These are phyloP conservation scores for Gorsachius magnificus DNA, from an alignment of 2,797 vertebrate genomes.

Conservation along the genomic window DNA sequence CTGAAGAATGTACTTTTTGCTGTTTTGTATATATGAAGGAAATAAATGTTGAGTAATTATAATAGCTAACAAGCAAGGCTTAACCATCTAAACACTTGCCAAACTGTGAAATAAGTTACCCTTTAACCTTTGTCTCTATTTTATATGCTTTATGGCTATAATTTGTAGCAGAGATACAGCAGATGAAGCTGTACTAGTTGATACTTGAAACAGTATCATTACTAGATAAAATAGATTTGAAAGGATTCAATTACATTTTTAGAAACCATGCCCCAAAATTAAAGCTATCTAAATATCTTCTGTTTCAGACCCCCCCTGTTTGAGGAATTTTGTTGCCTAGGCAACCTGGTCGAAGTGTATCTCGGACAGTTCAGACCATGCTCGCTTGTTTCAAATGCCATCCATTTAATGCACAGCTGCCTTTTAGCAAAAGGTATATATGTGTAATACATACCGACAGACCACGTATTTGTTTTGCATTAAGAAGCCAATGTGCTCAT, in stretches of 20 bases:
- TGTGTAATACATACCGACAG: neutral
- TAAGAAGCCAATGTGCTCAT: neutral
- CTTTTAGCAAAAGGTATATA: neutral
- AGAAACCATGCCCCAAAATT: neutral
- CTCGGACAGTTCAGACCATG: neutral
- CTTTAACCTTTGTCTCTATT: slow-evolving; percentile 1
- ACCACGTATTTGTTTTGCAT: neutral
- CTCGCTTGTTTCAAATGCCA: neutral
- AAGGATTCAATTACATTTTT: slow-evolving; percentile 22
- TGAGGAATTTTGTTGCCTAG: slow-evolving; percentile 40
- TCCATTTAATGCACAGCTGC: neutral
- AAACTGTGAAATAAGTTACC: neutral
- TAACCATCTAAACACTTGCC: neutral
- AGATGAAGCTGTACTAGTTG: neutral
- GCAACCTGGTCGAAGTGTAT: neutral
- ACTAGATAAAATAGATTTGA: neutral
- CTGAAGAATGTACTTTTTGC: neutral
- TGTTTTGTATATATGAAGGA: neutral
- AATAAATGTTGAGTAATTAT: neutral
- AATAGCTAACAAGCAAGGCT: neutral
- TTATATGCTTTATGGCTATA: neutral
- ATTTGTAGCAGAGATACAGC: neutral
- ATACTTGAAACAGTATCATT: neutral
- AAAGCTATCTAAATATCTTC: slow-evolving; percentile 16
- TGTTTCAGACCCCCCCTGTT: neutral